phyloP scores from a whole-genome alignment of 2,113 vertebrate genomes.

The Casuarius casuarius region DNA sequence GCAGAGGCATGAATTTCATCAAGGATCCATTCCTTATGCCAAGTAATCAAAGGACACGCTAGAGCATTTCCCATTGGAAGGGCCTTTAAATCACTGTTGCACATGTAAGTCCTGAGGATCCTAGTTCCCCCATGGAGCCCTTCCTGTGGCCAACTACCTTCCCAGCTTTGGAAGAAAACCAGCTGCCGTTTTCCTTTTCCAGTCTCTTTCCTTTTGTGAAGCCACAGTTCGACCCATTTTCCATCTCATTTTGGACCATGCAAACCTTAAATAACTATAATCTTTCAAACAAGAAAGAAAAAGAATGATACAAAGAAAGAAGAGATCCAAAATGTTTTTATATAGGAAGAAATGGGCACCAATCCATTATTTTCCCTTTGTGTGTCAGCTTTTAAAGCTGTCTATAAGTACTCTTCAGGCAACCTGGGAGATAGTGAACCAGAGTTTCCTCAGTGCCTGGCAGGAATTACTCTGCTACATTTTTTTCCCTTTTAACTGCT shows the following conservation, averaged over 20 bases:
- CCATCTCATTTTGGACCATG: background rate
- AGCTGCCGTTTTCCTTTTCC: background rate
- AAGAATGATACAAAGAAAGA: background rate
- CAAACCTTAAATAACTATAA: background rate
- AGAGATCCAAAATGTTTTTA: background rate
- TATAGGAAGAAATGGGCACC: background rate
- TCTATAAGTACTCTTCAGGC: accelerated
- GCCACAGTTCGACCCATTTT: background rate
- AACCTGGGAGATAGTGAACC: background rate
- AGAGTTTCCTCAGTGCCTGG: background rate
- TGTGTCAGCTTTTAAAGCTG: background rate
- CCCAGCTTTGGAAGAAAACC: background rate
- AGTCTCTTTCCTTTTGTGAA: background rate
- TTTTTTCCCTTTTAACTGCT: background rate
- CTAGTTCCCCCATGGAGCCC: background rate
- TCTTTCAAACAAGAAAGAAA: background rate
- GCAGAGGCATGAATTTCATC: constrained; percentile 6
- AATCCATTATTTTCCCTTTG: background rate
- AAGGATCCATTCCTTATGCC: background rate
- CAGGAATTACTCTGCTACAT: background rate
- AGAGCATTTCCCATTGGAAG: background rate
- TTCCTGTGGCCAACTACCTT: background rate
- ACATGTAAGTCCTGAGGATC: background rate
- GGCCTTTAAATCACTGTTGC: background rate
- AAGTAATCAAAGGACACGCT: background rate